Evolutionary conservation across 92 coral and sea anemone genomes (phyloP), one percentile per base, ranked within the genome.

Genomic region (Epizoanthus rinbou): DNA sequence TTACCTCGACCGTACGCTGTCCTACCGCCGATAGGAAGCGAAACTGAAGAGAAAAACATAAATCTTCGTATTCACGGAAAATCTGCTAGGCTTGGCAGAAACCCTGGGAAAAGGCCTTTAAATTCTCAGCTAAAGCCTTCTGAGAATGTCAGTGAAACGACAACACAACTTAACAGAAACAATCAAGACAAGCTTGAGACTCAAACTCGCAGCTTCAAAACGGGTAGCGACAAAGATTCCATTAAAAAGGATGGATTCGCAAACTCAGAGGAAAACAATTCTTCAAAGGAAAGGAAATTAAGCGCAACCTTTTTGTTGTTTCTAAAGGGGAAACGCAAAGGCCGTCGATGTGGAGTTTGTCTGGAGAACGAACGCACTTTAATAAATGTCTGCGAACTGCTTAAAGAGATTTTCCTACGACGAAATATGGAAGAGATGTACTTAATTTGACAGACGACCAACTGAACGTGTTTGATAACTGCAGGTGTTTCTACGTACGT

Each of bases 351-450:
- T 69, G 98, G 91, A 15, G 95, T 93, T 19, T 93, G 98, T 64
- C 37, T 84, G 3, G 93, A 93, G 50, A 93, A 93, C 78, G 98
- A 93, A 71, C 76, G 81, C n/a, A 86, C 91, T 43, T 82, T 93
- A 50, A 80, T 82, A 17, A 91, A 93, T 63, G 90, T 93, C 25
- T 88, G 95, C 24, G 98, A 93, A 67, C 90, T 89, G 60, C 92
- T 93, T 3, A 93, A 93, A 80, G 98, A 93, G 43, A 93, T 93
- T 18, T 93, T 93, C 58, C 84, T 93, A 10, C 86, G 98, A 23
- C 85, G 92, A 71, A 93, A 93, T 63, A 93, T 93, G 98, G 98
- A 93, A 85, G 98, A 93, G 70, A 93, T 93, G 98, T 93, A 93
- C 89, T 87, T 93, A 47, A 93, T 93, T 57, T 93, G 65, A 78